Base-by-base conservation (phyloP, 2,888 invertebrate genomes). In the Luperina nickerlii region DNA sequence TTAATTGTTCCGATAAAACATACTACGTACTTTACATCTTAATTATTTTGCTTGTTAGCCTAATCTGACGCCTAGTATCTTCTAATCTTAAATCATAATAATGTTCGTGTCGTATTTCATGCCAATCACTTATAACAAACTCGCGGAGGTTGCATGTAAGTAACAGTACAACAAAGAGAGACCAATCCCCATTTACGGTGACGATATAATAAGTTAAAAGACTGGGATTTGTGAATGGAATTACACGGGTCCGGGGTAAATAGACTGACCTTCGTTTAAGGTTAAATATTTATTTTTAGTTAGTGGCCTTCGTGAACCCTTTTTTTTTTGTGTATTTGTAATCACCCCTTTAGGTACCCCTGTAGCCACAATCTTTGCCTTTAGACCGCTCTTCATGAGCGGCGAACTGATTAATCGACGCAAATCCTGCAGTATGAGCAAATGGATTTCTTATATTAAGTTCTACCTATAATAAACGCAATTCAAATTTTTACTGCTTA, bases 261-360 rank as follows among this genome's bases (percentile, higher is more conserved):
- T 87, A 87, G 51, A 42, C 24, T 48, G 11, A 79, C 79, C 83
- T 85, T 89, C 80, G 62, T 75, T 82, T 85, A 68, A 65, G 77
- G 83, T 80, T 77, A 79, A 85, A 87, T 82, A 85, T 88, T 79
- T 89, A 88, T 89, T 88, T 85, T 85, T 77, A 79, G 80, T 85
- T 74, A 85, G 79, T 79, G 83, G 89, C 88, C 90, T 77, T 79
- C 74, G 79, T 82, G 45, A 45, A 11, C 32, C 32, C 0, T 32
- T 32, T 32, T 32, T 32, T 32, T 32, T 32, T 32, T 32, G 32
- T 1, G 32, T 0, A 32, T 32, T 32, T 32, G 32, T 1, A 32
- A 32, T 32, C 1, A 32, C 32, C 32, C 32, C 32, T 1, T 32
- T n/a, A n/a, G n/a, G 32, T 32, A 32, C 32, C 32, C 45, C 74